Conservation (phyloP, 2,888 invertebrate genomes). For the Noctua janthe region DNA sequence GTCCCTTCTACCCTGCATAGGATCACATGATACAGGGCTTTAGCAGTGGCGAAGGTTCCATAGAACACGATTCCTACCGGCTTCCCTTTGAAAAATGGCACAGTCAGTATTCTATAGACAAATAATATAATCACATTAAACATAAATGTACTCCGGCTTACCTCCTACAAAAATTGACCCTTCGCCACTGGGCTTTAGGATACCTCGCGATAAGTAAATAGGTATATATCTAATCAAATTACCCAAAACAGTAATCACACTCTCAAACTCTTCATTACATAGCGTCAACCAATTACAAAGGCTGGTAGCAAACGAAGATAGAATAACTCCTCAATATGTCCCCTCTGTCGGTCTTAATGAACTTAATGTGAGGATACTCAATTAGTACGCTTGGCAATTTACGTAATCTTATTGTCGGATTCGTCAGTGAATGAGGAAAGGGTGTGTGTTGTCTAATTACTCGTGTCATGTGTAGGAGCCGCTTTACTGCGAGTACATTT, state of each 20-base stretch:
- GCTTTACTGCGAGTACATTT: conserved; percentile 8
- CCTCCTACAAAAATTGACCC: too few species aligned
- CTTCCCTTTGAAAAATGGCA: too few species aligned
- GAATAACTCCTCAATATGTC: conserved; percentile 69
- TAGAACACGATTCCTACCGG: too few species aligned
- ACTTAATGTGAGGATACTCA: conserved; percentile 68
- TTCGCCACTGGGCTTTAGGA: background rate
- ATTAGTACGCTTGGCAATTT: conserved; percentile 67
- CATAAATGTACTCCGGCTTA: too few species aligned
- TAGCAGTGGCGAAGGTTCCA: background rate
- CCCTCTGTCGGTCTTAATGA: conserved; percentile 65
- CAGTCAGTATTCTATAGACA: too few species aligned
- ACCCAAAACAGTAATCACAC: conserved; percentile 17
- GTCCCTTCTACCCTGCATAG: too few species aligned
- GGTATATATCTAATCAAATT: background rate
- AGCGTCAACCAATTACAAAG: conserved; percentile 74
- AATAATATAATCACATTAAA: too few species aligned
- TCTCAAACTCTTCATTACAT: conserved; percentile 65
- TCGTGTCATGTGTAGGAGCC: conserved; percentile 29
- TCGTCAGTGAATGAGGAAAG: conserved; percentile 51
- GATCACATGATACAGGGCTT: background rate
- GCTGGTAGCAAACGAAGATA: conserved; percentile 71
- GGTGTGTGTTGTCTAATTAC: conserved; percentile 58
- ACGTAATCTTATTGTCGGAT: conserved; percentile 67
- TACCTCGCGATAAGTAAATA: background rate